Conservation (phyloP, 1,140 invertebrate genomes). For the Bombus waltoni region DNA sequence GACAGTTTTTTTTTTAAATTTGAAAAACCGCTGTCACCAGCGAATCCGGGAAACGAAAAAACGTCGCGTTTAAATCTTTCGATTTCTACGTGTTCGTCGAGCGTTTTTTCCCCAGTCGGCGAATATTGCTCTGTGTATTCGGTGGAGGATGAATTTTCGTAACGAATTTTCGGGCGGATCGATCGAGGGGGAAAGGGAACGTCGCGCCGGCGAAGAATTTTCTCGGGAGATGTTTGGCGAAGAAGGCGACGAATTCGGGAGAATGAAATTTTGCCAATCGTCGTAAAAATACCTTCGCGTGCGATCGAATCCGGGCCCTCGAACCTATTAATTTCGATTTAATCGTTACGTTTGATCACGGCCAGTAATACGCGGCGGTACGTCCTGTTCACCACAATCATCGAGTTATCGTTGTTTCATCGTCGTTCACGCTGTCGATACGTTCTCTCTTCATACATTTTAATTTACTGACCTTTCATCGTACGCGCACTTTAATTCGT, state of each 20-base stretch:
- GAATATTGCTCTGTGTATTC: not conserved
- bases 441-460: conserved; percentile 58
- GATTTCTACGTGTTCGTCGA: conserved; percentile 1
- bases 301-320: not conserved
- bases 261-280: not conserved
- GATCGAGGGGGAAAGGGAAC: not conserved
- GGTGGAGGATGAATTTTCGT: not conserved
- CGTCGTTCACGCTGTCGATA: conserved; percentile 38
- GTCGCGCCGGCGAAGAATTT: not conserved
- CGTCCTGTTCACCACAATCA: not conserved
- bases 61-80: conserved; percentile 6
- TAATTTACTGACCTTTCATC: conserved; percentile 61
- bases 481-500: conserved; percentile 60
- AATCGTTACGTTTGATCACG: conserved; percentile 5
- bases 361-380: not conserved
- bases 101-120: not conserved
- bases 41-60: not conserved
- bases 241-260: not conserved
- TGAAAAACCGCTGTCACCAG: conserved; percentile 3
- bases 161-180: not conserved
- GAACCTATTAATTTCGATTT: conserved; percentile 27
- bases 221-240: not conserved
- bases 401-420: conserved; percentile 45
- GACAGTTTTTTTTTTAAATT: conserved; percentile 16
- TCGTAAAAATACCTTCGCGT: not conserved